phyloP scores from a whole-genome alignment of 1,140 invertebrate species.

The Bombus pyrosoma region DNA sequence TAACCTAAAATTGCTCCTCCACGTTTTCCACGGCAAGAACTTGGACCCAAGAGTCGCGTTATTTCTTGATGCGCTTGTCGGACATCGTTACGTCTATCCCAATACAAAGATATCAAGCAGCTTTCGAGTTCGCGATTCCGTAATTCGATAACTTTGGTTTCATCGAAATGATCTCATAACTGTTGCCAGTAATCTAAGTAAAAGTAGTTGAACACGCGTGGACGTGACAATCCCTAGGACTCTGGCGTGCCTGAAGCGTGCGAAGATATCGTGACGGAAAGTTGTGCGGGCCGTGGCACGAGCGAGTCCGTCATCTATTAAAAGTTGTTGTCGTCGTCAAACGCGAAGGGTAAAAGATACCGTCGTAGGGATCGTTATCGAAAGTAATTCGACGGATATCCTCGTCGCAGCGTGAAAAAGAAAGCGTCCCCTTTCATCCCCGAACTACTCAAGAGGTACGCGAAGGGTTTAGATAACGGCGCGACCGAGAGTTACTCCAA shows the following conservation, averaged over 20 bases:
- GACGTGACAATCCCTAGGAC: too few species aligned
- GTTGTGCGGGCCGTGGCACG: background rate
- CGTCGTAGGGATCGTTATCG: constrained; percentile 50
- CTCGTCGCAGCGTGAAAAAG: constrained; percentile 38
- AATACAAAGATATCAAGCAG: too few species aligned
- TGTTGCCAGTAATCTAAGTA: background rate
- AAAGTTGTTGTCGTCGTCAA: constrained; percentile 8
- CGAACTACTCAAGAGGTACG: constrained; percentile 60
- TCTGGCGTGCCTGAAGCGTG: too few species aligned
- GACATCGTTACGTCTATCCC: background rate
- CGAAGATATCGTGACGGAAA: background rate
- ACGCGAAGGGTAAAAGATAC: constrained; percentile 4
- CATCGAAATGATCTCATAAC: background rate
- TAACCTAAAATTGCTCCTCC: constrained; percentile 16
- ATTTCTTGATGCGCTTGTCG: background rate
- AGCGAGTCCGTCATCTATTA: background rate
- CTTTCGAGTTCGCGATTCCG: background rate
- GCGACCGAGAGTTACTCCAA: constrained; percentile 62
- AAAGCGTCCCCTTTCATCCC: constrained; percentile 55
- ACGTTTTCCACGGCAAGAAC: background rate
- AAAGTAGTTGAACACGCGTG: too few species aligned
- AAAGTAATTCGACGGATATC: constrained; percentile 50
- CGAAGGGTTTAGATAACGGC: constrained; percentile 68
- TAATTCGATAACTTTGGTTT: background rate
- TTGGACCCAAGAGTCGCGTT: background rate